phyloP scores from a whole-genome alignment of 1,140 invertebrate species.

The Drosophila willistoni region DNA sequence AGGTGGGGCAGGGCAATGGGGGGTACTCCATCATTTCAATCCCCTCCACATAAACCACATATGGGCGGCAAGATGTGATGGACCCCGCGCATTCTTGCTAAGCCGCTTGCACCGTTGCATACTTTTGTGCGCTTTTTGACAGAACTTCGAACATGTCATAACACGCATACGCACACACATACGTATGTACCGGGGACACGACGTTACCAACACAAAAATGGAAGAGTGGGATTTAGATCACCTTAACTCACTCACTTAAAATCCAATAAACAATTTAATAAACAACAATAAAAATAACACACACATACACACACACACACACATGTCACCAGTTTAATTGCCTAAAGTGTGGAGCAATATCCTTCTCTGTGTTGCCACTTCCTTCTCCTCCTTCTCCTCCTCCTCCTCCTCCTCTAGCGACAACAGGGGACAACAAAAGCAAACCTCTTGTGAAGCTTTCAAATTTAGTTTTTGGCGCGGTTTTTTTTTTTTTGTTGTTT shows the following conservation, averaged over 20 bases:
- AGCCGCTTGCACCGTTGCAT: constrained; percentile 60
- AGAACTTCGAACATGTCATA: constrained; percentile 20
- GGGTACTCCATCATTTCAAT: constrained; percentile 27
- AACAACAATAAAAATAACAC: constrained; percentile 35
- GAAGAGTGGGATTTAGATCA: background rate
- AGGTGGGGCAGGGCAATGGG: background rate
- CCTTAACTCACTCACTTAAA: constrained; percentile 54
- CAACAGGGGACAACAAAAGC: background rate
- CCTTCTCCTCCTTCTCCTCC: background rate
- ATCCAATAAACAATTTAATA: constrained; percentile 73
- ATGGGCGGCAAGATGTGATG: background rate
- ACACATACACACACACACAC: constrained; percentile 21
- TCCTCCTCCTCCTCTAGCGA: background rate
- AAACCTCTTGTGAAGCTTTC: constrained; percentile 44
- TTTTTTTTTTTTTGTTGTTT: constrained; percentile 26
- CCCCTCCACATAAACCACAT: constrained; percentile 19
- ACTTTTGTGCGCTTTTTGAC: constrained; percentile 70
- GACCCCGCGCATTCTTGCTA: constrained; percentile 41
- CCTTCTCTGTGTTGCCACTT: background rate
- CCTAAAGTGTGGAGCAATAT: constrained; percentile 30
- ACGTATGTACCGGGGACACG: too few species aligned
- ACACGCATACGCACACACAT: background rate
- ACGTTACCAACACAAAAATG: constrained; percentile 10
- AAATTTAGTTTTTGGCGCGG: constrained; percentile 72
- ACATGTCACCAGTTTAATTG: constrained; percentile 54